Evolutionary conservation across 2,113 vertebrate genomes (phyloP), one percentile per base, ranked within the genome.

Genomic region (Thalassoma bifasciatum): DNA sequence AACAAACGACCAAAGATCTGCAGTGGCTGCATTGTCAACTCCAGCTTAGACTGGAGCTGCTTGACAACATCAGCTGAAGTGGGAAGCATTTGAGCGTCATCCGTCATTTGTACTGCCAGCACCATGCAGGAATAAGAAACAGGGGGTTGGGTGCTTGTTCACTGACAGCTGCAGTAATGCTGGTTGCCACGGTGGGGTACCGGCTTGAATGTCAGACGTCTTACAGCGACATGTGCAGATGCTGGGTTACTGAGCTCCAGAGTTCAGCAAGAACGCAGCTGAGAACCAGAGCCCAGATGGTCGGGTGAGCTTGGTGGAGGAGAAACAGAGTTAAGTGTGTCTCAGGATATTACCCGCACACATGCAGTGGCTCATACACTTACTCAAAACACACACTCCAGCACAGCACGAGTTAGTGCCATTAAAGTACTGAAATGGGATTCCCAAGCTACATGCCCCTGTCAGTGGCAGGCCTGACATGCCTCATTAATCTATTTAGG

Each of bases 1-100:
- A 86, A 90, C 74, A 34, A 89, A 86, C 74, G 65, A 63, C 77
- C 77, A 63, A 54, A 83, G 85, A 90, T 91, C 86, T 85, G 86
- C 86, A 72, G 84, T 59, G 71, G 76, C 78, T 68, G 81, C 70
- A 54, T 69, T 80, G 86, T 91, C 88, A 86, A 53, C 84, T 83
- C 75, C 52, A 50, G 69, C 77, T 83, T 62, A 60, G 79, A 71
- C 79, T 76, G 82, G 22, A 51, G 75, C 42, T 77, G 72, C 72
- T 68, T 91, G 87, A 92, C 26, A 42, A 63, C 77, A 84, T 70
- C 67, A 6, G n/a, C 90, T 83, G 83, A 82, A 84, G 68, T 74
- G 79, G 70, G 79, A 79, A 80, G 71, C 74, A 11, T 75, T 82
- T 83, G 79, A 89, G 79, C 66, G 52, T 87, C 89, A 90, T 90